These are phyloP conservation scores for Macrobrachium nipponense DNA, from an alignment of 1,140 invertebrate species.

Conservation along the genomic window DNA sequence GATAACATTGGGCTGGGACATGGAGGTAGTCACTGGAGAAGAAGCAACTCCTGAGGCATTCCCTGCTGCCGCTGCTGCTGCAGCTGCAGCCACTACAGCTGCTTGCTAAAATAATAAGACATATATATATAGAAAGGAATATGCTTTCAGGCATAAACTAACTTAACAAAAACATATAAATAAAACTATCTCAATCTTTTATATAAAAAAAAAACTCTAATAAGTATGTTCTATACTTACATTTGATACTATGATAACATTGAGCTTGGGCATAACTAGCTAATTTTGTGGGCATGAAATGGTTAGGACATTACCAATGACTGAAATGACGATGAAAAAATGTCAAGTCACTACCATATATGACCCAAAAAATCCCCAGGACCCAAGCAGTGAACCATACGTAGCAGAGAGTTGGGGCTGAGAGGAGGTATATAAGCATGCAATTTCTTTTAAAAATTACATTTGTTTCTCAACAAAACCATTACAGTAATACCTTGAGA, in stretches of 20 bases:
- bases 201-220: background rate
- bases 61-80: conserved; percentile 19
- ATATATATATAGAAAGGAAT: background rate
- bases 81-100: conserved; percentile 33
- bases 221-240: conserved; percentile 4
- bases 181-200: background rate
- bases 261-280: conserved; percentile 16
- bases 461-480: too few species aligned
- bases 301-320: too few species aligned
- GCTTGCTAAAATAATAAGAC: conserved; percentile 20
- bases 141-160: background rate
- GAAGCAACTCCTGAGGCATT: conserved; percentile 25
- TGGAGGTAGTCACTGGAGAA: conserved; percentile 18
- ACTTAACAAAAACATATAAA: background rate
- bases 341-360: too few species aligned
- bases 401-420: too few species aligned
- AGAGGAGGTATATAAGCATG: too few species aligned
- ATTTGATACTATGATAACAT: conserved; percentile 56
- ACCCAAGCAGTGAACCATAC: too few species aligned
- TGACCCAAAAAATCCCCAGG: too few species aligned
- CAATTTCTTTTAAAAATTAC: too few species aligned
- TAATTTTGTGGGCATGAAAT: too few species aligned
- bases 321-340: too few species aligned
- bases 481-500: too few species aligned
- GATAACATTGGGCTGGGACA: conserved; percentile 50